Evolutionary conservation across 2,797 vertebrate genomes (phyloP), one percentile per base, ranked within the genome.

Genomic region (Rallus crepitans): DNA sequence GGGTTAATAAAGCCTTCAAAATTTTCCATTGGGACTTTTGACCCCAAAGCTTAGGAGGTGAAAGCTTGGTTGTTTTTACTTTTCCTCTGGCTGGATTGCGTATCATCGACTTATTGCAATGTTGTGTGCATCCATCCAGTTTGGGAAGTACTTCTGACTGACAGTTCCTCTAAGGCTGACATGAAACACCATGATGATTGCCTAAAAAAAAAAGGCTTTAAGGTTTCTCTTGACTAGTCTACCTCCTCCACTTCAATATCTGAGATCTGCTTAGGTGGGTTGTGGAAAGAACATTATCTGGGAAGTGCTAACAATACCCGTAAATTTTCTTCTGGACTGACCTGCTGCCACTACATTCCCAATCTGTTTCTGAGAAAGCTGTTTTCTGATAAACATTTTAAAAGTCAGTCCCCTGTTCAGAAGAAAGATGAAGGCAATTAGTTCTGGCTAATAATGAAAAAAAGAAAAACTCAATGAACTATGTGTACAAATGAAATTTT

Each of bases 261-360:
- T 79, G 79, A 81, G 76, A 69, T 75, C 39, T 93, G 52, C 73
- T 88, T 92, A 94, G 81, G 78, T 40, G 19, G 57, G 30, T 82
- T 87, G 90, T 92, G 66, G 85, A 91, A 96, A 89, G 77, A 88
- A 84, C 63, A 80, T 95, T 84, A 66, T 89, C 69, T 20, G 18
- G 91, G 93, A 92, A 95, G 88, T 20, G 33, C 52, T 94, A 94
- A 94, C 85, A 94, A 82, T 77, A 52, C 27, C 56, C 70, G 82
- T 90, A 64, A 91, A 86, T 96, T 90, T 93, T 87, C 56, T 79
- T 91, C 90, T 91, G 88, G 73, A 87, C 28, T 0, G 9, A n/a
- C 27, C 85, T 65, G 33, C 56, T 75, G 61, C 66, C 0, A 4
- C 73, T 84, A 94, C 25, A 50, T 52, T 96, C 82, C 45, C 73